Conservation (phyloP, 2,888 invertebrate species). For the Xestobium rufovillosum region DNA sequence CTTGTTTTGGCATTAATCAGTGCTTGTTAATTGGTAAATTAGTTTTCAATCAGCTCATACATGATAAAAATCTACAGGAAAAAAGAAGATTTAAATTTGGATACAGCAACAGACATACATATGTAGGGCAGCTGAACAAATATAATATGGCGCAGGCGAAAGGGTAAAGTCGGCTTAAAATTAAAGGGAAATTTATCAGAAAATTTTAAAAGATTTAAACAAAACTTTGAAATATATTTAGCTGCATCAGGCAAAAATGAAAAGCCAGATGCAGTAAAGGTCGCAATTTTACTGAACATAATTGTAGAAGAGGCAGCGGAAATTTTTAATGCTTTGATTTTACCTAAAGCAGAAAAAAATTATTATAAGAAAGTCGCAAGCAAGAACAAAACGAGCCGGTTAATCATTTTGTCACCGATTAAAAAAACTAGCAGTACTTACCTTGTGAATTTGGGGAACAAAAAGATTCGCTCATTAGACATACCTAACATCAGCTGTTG, state of each 20-base stretch:
- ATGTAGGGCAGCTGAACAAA: too few species aligned
- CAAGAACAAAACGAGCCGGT: constrained; percentile 22
- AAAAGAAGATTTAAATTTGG: too few species aligned
- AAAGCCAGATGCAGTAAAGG: constrained; percentile 19
- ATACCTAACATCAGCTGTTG: too few species aligned
- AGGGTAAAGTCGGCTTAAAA: too few species aligned
- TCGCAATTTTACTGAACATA: constrained; percentile 24
- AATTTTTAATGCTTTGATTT: constrained; percentile 24
- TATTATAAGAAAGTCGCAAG: constrained; percentile 18
- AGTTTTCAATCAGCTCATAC: too few species aligned
- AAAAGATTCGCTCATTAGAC: too few species aligned
- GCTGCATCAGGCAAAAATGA: constrained; percentile 21
- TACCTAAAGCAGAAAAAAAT: constrained; percentile 20
- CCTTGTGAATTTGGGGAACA: constrained; percentile 21
- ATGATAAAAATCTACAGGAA: too few species aligned
- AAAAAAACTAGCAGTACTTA: constrained; percentile 19
- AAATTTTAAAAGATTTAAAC: constrained; percentile 24
- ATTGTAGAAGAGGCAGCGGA: constrained; percentile 26
- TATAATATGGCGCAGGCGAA: too few species aligned
- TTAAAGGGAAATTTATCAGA: constrained; percentile 16
- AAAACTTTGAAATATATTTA: constrained; percentile 23
- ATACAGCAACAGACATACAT: too few species aligned
- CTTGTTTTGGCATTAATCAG: too few species aligned
- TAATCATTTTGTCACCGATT: constrained; percentile 20
- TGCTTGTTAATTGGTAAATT: too few species aligned